Evolutionary conservation across 2,113 vertebrate species (phyloP).

Genomic region (Delphinus delphis): DNA sequence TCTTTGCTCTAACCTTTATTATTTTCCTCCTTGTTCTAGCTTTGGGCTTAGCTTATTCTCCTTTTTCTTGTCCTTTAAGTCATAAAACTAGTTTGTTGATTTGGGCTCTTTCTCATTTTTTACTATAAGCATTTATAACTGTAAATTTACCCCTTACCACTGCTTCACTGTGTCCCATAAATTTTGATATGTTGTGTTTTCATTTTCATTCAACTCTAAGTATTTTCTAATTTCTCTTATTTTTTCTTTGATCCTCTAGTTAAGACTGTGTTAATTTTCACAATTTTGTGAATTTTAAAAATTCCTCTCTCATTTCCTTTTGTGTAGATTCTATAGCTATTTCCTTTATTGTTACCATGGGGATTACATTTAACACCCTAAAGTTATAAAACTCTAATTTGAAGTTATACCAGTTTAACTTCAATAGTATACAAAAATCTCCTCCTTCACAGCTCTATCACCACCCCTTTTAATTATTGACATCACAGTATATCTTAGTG

Average conservation of each 20-base stretch:
- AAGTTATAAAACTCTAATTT: neutral
- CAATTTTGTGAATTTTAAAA: neutral
- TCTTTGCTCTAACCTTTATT: neutral
- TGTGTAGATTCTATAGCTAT: neutral
- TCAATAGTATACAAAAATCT: neutral
- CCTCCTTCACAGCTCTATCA: neutral
- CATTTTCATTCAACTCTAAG: neutral
- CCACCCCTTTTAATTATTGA: neutral
- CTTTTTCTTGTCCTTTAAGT: neutral
- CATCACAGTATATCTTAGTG: neutral
- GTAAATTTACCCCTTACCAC: neutral
- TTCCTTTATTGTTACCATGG: neutral
- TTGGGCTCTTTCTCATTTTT: neutral
- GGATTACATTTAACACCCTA: neutral
- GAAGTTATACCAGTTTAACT: neutral
- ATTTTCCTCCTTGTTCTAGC: neutral
- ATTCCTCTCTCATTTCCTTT: neutral
- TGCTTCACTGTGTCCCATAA: neutral
- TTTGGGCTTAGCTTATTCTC: neutral
- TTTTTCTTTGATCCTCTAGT: neutral
- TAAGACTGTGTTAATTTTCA: neutral
- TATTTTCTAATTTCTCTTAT: neutral
- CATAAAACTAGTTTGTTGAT: neutral
- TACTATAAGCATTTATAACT: neutral
- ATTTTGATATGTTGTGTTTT: neutral